Percentiles rank a stretch among this genome's conserved stretches.
Conservation (phyloP, 2,797 vertebrate species). For the Tiaroga cobitis region DNA sequence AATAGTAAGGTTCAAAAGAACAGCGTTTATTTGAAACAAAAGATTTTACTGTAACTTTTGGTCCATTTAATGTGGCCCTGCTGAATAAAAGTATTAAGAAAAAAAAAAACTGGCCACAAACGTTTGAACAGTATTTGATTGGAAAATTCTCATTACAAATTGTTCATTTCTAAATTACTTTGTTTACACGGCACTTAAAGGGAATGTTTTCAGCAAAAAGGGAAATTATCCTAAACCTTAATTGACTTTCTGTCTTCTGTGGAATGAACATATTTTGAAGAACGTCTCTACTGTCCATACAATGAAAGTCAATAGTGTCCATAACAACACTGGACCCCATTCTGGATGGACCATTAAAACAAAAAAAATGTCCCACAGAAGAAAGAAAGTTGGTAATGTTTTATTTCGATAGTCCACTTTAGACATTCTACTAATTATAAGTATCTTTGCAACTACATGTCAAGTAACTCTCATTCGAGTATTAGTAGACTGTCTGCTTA, state of each 20-base stretch:
- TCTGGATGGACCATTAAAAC: not conserved
- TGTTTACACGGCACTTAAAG: too few species aligned
- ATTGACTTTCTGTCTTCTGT: not conserved
- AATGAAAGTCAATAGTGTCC: not conserved
- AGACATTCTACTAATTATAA: not conserved
- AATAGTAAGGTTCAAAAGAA: too few species aligned
- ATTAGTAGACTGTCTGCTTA: too few species aligned
- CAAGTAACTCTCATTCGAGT: not conserved
- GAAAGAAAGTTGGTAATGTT: not conserved
- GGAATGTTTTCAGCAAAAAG: too few species aligned
- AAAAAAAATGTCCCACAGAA: not conserved
- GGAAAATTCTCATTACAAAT: not conserved
- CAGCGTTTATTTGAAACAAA: too few species aligned
- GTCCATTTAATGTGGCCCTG: not conserved
- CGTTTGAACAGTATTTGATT: not conserved
- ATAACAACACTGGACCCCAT: not conserved
- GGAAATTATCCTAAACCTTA: too few species aligned
- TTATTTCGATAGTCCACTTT: not conserved
- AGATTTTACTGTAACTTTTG: not conserved
- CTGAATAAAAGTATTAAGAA: not conserved
- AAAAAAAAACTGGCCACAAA: not conserved
- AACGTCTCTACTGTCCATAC: not conserved
- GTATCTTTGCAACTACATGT: not conserved
- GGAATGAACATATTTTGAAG: not conserved
- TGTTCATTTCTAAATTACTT: too few species aligned